A percentile compares a stretch with the other conserved stretches of the same genome.
phyloP scores from a whole-genome alignment of 2,888 invertebrate genomes.

The Lasioglossum figueresi region DNA sequence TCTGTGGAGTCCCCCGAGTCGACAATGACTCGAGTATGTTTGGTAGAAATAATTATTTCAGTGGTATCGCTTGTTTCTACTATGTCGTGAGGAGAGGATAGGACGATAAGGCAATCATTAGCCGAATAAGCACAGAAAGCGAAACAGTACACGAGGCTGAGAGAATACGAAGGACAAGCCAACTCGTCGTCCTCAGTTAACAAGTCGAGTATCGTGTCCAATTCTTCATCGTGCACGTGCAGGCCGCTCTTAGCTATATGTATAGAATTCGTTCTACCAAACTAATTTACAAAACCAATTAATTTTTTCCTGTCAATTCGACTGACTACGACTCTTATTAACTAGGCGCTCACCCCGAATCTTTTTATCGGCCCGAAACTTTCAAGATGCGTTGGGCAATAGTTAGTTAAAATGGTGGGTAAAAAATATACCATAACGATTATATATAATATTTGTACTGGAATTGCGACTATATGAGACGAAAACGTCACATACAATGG shows the following conservation, averaged over 20 bases:
- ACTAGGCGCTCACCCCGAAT: not conserved
- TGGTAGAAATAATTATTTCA: not conserved
- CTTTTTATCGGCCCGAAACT: not conserved
- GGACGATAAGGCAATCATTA: not conserved
- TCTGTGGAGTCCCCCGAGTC: not conserved
- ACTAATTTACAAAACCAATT: not conserved
- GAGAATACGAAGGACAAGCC: not conserved
- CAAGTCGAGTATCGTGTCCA: not conserved
- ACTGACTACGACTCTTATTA: not conserved
- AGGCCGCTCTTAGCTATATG: not conserved
- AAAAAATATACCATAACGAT: not conserved
- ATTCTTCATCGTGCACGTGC: not conserved
- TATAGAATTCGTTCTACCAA: not conserved
- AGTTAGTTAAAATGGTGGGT: not conserved
- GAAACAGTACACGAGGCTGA: not conserved
- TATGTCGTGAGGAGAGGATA: too few relatives aligned
- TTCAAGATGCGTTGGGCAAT: not conserved
- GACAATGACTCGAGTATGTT: not conserved
- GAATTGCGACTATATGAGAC: too few relatives aligned
- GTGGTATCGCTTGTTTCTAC: not conserved
- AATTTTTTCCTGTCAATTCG: not conserved
- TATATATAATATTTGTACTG: not conserved
- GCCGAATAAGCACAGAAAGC: not conserved
- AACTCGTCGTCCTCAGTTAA: not conserved
- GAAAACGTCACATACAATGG: not conserved